Conservation (phyloP, 2,888 invertebrate genomes). For the Habroteleia sp. region DNA sequence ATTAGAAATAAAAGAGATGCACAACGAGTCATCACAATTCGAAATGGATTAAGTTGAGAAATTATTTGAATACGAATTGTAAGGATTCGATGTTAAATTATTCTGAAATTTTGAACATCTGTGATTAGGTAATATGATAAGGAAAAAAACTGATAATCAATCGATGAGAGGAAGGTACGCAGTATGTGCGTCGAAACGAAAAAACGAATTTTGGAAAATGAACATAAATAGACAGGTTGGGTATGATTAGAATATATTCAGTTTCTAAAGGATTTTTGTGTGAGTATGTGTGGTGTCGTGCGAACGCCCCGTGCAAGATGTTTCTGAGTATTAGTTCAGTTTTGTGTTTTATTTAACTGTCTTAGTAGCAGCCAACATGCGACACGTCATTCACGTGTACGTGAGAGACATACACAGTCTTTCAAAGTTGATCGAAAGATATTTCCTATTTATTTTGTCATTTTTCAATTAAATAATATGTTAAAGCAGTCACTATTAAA, state of each 20-base stretch:
- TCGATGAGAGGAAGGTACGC: slow-evolving; percentile 33
- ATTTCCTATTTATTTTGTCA: slow-evolving; percentile 14
- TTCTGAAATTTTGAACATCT: slow-evolving; percentile 9
- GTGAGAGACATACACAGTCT: slow-evolving; percentile 59
- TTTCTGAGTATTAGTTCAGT: slow-evolving; percentile 69
- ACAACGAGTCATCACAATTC: slow-evolving; percentile 17
- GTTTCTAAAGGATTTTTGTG: slow-evolving; percentile 65
- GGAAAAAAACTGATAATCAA: slow-evolving; percentile 20
- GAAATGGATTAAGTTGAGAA: neutral
- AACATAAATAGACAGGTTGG: slow-evolving; percentile 47
- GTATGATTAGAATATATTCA: slow-evolving; percentile 61
- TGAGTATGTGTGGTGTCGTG: slow-evolving; percentile 70
- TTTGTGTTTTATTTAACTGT: slow-evolving; percentile 65
- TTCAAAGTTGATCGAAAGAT: slow-evolving; percentile 55
- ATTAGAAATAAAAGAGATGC: neutral
- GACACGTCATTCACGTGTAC: slow-evolving; percentile 70
- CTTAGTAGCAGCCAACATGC: slow-evolving; percentile 77
- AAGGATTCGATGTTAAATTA: slow-evolving; percentile 10
- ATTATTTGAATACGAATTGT: slow-evolving; percentile 7
- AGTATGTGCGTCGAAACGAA: slow-evolving; percentile 29
- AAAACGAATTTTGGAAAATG: slow-evolving; percentile 23
- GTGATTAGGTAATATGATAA: slow-evolving; percentile 13
- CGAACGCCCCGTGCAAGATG: slow-evolving; percentile 76
- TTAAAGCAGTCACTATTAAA: no score
- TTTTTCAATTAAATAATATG: no score